Conservation (phyloP, 1,140 invertebrate genomes). For the Druon quercuslanigerum region DNA sequence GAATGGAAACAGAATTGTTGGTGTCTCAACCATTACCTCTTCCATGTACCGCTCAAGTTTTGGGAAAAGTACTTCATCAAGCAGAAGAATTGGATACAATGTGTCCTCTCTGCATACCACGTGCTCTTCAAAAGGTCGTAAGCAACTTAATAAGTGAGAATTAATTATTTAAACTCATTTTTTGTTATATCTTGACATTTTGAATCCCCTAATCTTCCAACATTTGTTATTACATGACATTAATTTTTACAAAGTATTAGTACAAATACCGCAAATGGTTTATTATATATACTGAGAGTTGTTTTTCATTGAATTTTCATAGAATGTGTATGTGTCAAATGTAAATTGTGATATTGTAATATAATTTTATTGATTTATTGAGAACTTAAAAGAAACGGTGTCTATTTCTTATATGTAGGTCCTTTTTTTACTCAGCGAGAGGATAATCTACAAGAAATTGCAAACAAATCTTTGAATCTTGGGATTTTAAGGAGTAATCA, state of each 20-base stretch:
- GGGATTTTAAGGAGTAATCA: too few species aligned
- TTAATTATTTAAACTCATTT: slow-evolving; percentile 30
- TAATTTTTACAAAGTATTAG: slow-evolving; percentile 18
- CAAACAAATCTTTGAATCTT: too few species aligned
- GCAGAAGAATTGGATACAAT: slow-evolving; percentile 66
- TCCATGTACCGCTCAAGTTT: slow-evolving; percentile 68
- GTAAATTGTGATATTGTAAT: neutral
- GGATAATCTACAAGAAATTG: too few species aligned
- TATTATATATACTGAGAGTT: slow-evolving; percentile 14
- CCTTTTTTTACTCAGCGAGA: too few species aligned
- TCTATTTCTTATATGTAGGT: too few species aligned
- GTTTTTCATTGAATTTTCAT: slow-evolving; percentile 6
- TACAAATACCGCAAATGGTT: neutral
- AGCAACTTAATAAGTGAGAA: slow-evolving; percentile 59
- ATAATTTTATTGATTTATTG: neutral
- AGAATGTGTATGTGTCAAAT: neutral
- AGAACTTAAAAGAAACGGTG: too few species aligned
- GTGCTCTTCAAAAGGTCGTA: slow-evolving; percentile 59
- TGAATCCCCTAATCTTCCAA: slow-evolving; percentile 12
- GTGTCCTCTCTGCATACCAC: slow-evolving; percentile 69
- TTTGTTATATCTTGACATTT: neutral
- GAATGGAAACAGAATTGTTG: slow-evolving; percentile 70
- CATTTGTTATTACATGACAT: slow-evolving; percentile 19
- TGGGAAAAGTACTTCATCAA: slow-evolving; percentile 61
- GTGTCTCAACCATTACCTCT: slow-evolving; percentile 62